Percentiles rank a stretch among this genome's conserved stretches.
phyloP scores from a whole-genome alignment of 2,113 vertebrate species.

The Hepsetus odoe region DNA sequence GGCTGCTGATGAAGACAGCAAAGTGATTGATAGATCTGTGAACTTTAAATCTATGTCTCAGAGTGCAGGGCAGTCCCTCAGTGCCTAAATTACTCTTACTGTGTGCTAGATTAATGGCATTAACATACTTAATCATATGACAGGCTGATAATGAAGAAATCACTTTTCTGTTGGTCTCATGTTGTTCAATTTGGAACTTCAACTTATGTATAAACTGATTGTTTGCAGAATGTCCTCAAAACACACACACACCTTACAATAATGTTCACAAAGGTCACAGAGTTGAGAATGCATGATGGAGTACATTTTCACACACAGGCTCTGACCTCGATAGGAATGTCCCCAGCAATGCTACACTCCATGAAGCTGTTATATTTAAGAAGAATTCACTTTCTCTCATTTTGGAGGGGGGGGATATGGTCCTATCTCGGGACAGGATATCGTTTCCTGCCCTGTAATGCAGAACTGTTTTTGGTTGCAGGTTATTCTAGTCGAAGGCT shows the following conservation, averaged over 20 bases:
- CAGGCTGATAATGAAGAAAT: neutral
- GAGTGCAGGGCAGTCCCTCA: constrained; percentile 35
- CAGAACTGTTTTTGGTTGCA: constrained; percentile 57
- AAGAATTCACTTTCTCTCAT: constrained; percentile 7
- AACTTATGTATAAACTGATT: neutral
- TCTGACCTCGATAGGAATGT: neutral
- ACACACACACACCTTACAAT: too few species aligned
- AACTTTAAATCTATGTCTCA: constrained; percentile 57
- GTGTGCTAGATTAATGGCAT: neutral
- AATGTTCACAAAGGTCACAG: too few species aligned
- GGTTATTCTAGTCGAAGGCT: constrained; percentile 53
- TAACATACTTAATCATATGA: neutral
- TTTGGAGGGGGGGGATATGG: neutral
- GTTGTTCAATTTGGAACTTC: too few species aligned
- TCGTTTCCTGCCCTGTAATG: constrained; percentile 40
- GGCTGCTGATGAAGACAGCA: constrained; percentile 43
- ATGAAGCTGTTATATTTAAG: neutral
- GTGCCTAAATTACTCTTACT: neutral
- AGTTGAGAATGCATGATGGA: neutral
- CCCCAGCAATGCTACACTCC: neutral
- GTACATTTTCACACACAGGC: neutral
- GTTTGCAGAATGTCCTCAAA: neutral
- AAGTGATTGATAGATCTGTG: constrained; percentile 57
- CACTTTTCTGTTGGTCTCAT: neutral
- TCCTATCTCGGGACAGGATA: constrained; percentile 26